Base-by-base conservation (phyloP, 2,797 vertebrate genomes). In the Coluber constrictor region DNA sequence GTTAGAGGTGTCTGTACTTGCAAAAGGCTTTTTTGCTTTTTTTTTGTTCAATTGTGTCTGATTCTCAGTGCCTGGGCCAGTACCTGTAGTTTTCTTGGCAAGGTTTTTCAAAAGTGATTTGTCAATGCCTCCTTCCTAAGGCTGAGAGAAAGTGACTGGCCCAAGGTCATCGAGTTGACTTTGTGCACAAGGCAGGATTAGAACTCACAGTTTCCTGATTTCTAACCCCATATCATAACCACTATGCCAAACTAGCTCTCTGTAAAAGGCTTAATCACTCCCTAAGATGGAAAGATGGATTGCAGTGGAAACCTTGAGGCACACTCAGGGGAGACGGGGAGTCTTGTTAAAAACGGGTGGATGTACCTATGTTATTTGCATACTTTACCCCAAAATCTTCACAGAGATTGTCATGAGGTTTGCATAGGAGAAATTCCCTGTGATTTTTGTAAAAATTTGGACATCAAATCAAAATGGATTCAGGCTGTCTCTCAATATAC, bases 341-440 rank as follows among this genome's bases (percentile, higher is more conserved):
- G n/a, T 54, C 91, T 83, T 91, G 47, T 5, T 55, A 32, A 86
- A 87, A 90, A 90, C n/a, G 20, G 83, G 59, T 86, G 12, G 7
- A 32, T 43, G 63, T 20, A 86, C 2, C 1, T 20, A 66, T 16
- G 23, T 59, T 11, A 37, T 87, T 59, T 87, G 54, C 55, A 37
- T 90, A 87, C n/a, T 90, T 61, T 87, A 57, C 6, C 54, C 15
- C 61, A 70, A 74, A 83, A n/a, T 9, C 57, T 37, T 56, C 61
- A 60, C 27, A 25, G 79, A 86, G 55, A 56, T 27, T 87, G 66
- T 63, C 70, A 32, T 91, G 87, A 56, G 66, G 47, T 61, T 88
- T 88, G 66, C 87, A 86, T 89, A 93, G 57, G 56, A 88, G 66
- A 91, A 56, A 91, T 91, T 51, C 54, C n/a, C 23, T 51, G 56